These are phyloP conservation scores for Eutrigla gurnardus DNA, from an alignment of 2,797 vertebrate genomes.

Conservation along the genomic window DNA sequence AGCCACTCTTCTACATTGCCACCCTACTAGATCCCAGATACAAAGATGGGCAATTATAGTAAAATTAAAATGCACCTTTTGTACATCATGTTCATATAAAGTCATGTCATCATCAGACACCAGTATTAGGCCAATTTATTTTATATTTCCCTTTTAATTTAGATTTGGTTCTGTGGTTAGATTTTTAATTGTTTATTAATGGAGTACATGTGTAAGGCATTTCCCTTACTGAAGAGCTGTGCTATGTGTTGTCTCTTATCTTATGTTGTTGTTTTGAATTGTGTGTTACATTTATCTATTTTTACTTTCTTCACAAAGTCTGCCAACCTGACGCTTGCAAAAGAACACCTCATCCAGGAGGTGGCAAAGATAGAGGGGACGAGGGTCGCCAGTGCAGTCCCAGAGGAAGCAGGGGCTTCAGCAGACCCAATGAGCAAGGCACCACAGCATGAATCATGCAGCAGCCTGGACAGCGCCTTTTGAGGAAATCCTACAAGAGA, in stretches of 20 bases:
- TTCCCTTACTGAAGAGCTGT: neutral
- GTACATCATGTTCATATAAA: conserved; percentile 13
- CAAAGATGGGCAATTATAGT: conserved; percentile 26
- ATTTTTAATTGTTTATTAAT: neutral
- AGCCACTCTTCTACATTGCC: conserved; percentile 30
- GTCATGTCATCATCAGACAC: neutral
- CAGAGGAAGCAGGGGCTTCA: too few species aligned
- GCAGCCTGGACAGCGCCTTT: too few species aligned
- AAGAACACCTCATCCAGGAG: too few species aligned
- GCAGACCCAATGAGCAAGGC: too few species aligned
- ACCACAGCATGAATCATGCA: too few species aligned
- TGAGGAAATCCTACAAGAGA: too few species aligned
- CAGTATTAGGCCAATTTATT: neutral
- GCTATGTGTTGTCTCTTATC: conserved; percentile 26
- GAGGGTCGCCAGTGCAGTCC: too few species aligned
- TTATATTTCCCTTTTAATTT: neutral
- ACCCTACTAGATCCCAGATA: conserved; percentile 47
- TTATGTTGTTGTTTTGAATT: conserved; percentile 20
- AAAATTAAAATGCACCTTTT: conserved; percentile 20
- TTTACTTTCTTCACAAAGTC: too few species aligned
- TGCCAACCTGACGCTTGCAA: too few species aligned
- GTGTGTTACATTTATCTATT: conserved; percentile 33
- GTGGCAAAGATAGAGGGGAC: too few species aligned
- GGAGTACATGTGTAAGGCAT: conserved; percentile 6
- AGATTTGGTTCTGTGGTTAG: neutral